A percentile compares a stretch with the other conserved stretches of the same genome.
These are phyloP conservation scores for Pardalotus punctatus DNA, from an alignment of 2,113 vertebrate genomes.

Conservation along the genomic window DNA sequence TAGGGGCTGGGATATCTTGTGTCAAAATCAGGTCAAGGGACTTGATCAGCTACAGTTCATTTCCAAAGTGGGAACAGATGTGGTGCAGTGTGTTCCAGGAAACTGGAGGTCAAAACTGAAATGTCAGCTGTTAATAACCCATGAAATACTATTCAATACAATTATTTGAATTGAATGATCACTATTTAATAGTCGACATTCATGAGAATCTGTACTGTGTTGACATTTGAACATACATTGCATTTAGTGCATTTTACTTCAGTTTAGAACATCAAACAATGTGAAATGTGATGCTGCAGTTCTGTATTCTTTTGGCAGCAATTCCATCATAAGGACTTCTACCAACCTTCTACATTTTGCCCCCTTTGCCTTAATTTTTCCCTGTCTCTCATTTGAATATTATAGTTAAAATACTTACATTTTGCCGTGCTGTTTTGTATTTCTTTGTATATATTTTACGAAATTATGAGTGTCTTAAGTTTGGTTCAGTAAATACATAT, in stretches of 20 bases:
- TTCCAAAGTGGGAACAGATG: background rate
- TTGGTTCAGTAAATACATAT: background rate
- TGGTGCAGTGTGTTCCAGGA: background rate
- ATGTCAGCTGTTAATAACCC: background rate
- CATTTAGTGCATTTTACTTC: background rate
- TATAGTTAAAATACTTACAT: background rate
- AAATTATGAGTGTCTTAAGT: background rate
- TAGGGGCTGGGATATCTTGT: background rate
- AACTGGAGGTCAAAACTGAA: background rate
- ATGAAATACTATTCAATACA: background rate
- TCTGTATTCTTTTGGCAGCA: background rate
- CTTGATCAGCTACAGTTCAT: background rate
- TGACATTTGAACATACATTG: background rate
- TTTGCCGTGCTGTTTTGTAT: background rate
- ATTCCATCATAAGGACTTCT: background rate
- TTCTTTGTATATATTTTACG: background rate
- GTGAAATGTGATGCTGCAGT: background rate
- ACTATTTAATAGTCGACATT: background rate
- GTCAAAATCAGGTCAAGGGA: slow-evolving; percentile 24
- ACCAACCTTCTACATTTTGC: background rate
- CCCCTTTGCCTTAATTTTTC: background rate
- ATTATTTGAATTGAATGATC: background rate
- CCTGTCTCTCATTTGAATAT: background rate
- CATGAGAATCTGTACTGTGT: background rate
- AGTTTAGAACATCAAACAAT: background rate